These are phyloP conservation scores for Vanessa cardui DNA, from an alignment of 2,888 invertebrate genomes.

Conservation along the genomic window DNA sequence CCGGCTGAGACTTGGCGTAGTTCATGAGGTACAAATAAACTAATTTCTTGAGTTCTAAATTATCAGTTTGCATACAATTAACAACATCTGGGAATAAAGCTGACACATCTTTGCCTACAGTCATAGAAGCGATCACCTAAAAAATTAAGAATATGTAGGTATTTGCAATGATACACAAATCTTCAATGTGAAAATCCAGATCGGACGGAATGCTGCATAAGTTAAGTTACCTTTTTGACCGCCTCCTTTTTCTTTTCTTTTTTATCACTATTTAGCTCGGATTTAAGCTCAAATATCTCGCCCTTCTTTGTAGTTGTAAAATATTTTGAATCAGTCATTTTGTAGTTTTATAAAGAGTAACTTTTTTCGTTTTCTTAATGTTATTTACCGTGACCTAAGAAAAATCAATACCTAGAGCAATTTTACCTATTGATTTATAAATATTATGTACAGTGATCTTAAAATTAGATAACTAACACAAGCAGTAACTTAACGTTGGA, in stretches of 20 bases:
- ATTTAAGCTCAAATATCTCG: constrained; percentile 99
- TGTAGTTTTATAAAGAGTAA: constrained; percentile 41
- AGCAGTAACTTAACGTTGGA: background rate
- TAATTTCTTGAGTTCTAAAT: constrained; percentile 98
- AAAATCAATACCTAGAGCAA: constrained; percentile 56
- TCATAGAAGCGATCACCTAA: constrained; percentile 99
- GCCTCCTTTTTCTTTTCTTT: constrained; percentile 99
- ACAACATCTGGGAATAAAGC: constrained; percentile 99
- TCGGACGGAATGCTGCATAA: constrained; percentile 1
- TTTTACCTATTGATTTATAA: background rate
- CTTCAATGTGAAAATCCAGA: constrained; percentile 7
- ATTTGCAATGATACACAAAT: background rate
- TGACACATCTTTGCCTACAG: constrained; percentile 99
- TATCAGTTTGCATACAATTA: constrained; percentile 99
- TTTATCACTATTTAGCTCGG: constrained; percentile 99
- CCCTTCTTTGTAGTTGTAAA: constrained; percentile 99
- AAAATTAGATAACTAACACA: constrained; percentile 24
- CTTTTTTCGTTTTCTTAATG: constrained; percentile 23
- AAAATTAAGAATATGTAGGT: constrained; percentile 11
- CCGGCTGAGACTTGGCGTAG: constrained; percentile 99
- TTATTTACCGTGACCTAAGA: constrained; percentile 41
- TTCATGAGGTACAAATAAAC: constrained; percentile 99
- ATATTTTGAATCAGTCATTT: constrained; percentile 99
- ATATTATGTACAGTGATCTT: background rate
- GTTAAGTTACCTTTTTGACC: constrained; percentile 94